These are phyloP conservation scores for Cichlasoma orientale DNA, from an alignment of 2,797 vertebrate species.

Conservation along the genomic window DNA sequence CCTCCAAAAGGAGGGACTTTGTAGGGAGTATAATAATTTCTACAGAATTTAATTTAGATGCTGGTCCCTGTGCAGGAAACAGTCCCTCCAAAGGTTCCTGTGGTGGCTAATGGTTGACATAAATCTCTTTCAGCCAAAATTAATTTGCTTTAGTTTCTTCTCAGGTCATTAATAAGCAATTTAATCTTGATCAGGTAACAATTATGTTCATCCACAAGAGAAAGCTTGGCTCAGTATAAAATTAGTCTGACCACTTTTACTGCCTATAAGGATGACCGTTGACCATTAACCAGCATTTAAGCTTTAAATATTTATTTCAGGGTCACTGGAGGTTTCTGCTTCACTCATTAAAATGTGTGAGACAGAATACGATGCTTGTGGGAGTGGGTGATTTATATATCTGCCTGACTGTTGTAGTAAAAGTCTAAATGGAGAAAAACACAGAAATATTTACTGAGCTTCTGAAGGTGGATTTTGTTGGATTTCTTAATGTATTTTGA, in stretches of 20 bases:
- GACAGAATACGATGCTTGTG: background rate
- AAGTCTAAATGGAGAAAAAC: background rate
- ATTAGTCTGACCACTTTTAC: background rate
- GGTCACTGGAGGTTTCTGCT: background rate
- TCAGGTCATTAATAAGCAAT: background rate
- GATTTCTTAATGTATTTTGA: background rate
- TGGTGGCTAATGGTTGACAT: background rate
- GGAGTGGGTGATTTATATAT: fast-evolving
- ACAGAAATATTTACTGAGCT: background rate
- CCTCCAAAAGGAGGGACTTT: too few relatives aligned
- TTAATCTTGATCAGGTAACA: background rate
- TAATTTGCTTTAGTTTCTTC: background rate
- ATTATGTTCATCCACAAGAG: background rate
- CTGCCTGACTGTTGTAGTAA: background rate
- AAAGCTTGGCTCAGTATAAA: background rate
- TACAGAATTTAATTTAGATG: background rate
- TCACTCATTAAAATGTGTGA: background rate
- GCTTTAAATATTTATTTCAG: background rate
- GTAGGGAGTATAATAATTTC: background rate
- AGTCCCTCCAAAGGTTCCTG: background rate
- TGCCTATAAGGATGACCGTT: background rate
- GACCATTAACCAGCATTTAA: background rate
- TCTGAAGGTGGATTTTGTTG: background rate
- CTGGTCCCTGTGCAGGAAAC: background rate
- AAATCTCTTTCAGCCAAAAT: background rate